Evolutionary conservation across 2,113 vertebrate genomes (phyloP).

Genomic region (Mesembrinibis cayennensis): DNA sequence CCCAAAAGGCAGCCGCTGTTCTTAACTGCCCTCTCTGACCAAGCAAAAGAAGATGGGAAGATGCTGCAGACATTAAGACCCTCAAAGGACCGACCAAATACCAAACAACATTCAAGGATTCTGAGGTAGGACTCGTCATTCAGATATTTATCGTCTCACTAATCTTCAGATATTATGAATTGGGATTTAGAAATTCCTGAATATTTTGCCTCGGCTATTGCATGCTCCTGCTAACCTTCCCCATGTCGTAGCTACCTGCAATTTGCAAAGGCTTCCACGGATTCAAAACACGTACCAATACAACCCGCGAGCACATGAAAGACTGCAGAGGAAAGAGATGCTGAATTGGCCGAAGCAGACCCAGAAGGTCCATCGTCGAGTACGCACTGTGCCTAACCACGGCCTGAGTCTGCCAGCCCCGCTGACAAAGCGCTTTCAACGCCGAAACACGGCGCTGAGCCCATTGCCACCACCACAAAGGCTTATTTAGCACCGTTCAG

Average conservation of each 20-base stretch:
- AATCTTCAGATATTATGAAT: background rate
- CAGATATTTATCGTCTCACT: background rate
- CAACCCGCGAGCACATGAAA: background rate
- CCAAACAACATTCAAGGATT: no score
- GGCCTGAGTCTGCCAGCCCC: background rate
- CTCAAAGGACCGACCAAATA: background rate
- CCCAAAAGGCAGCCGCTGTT: background rate
- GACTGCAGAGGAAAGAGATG: background rate
- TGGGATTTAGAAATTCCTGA: background rate
- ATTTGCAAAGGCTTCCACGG: background rate
- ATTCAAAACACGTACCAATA: background rate
- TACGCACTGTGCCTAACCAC: accelerated
- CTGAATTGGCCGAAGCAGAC: background rate
- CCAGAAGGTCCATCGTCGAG: background rate
- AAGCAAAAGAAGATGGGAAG: background rate
- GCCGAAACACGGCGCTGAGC: background rate
- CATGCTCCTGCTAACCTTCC: background rate
- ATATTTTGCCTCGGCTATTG: no score
- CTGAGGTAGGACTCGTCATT: background rate
- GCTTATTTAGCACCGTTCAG: background rate
- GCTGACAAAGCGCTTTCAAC: background rate
- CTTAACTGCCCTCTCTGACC: background rate
- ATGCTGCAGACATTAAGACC: background rate
- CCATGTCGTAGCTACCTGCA: background rate
- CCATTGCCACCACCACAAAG: background rate